Evolutionary conservation across 2,113 vertebrate species (phyloP), one percentile per base, ranked within the genome.

Genomic region (Nicator chloris): DNA sequence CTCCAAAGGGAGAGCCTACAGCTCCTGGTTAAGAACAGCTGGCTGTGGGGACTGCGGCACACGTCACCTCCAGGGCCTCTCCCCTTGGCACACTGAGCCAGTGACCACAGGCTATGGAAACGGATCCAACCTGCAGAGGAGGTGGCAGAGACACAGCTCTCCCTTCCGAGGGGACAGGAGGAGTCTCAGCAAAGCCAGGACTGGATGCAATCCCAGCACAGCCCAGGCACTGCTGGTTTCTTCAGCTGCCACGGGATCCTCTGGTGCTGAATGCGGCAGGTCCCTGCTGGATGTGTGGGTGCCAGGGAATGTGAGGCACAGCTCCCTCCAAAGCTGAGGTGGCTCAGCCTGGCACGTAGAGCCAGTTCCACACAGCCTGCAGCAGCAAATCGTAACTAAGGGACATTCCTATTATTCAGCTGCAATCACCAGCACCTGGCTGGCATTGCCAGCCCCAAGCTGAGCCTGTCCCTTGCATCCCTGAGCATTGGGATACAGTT

Each of bases 181-280:
- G 42, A 77, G 45, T 7, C 2, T 30, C 9, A 37, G 61, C 75
- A 92, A 56, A 76, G 88, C 17, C 4, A 1, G 65, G 45, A 40
- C 63, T 83, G 71, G 54, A 83, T n/a, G 26, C 27, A 75, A 57
- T 51, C 24, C 39, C 49, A n/a, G 40, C 4, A 2, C 1, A 22
- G 42, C 56, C 26, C 68, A 80, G 66, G 54, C 64, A 84, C 21
- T 1, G 3, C n/a, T 30, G 27, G 13, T 2, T 56, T 61, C 42
- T 31, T 57, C 27, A 1, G 30, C 65, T 69, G 30, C 49, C 1
- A 3, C 0, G 0, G 56, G n/a, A 47, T 22, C 14, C 27, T 33
- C 26, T 0, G 1, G 64, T n/a, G 33, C 80, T 6, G 53, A 40
- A 42, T 0, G 0, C 2, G 4, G 59, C 22, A 9, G 42, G n/a